Conservation (phyloP, 2,797 vertebrate genomes). For the Rhinophrynus dorsalis region DNA sequence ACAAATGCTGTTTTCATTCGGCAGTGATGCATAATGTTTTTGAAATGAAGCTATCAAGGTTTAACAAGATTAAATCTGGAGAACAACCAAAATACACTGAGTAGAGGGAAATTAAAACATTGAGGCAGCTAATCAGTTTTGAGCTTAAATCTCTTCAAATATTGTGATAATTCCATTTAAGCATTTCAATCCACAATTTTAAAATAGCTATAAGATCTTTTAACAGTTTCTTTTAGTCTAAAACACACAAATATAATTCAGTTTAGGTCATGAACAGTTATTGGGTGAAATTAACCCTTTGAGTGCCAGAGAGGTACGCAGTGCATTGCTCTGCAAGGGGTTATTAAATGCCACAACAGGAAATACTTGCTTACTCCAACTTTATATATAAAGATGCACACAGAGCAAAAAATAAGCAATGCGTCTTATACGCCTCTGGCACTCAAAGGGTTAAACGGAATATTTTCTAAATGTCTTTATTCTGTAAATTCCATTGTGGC, state of each 20-base stretch:
- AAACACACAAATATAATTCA: conserved; percentile 4
- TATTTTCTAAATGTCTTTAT: neutral
- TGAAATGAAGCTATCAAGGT: conserved; percentile 18
- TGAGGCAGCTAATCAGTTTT: conserved; percentile 25
- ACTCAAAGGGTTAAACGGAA: too few species aligned
- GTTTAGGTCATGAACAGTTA: conserved; percentile 21
- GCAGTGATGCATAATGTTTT: conserved; percentile 11
- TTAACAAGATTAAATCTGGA: conserved; percentile 26
- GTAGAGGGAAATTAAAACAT: conserved; percentile 9
- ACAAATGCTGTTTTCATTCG: neutral
- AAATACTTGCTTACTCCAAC: conserved; percentile 1
- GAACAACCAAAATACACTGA: conserved; percentile 14
- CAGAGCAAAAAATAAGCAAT: neutral
- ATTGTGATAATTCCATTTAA: conserved; percentile 30
- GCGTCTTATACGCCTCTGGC: too few species aligned
- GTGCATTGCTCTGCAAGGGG: too few species aligned
- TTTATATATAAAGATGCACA: neutral
- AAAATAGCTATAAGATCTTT: conserved; percentile 7
- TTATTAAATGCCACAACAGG: conserved; percentile 5
- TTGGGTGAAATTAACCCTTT: conserved; percentile 1
- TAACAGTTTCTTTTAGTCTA: neutral
- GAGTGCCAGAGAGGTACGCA: too few species aligned
- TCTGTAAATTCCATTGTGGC: neutral
- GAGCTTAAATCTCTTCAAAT: conserved; percentile 26
- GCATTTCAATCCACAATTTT: conserved; percentile 24